These are phyloP conservation scores for Cotesia congregata DNA, from an alignment of 2,888 invertebrate genomes.

Conservation along the genomic window DNA sequence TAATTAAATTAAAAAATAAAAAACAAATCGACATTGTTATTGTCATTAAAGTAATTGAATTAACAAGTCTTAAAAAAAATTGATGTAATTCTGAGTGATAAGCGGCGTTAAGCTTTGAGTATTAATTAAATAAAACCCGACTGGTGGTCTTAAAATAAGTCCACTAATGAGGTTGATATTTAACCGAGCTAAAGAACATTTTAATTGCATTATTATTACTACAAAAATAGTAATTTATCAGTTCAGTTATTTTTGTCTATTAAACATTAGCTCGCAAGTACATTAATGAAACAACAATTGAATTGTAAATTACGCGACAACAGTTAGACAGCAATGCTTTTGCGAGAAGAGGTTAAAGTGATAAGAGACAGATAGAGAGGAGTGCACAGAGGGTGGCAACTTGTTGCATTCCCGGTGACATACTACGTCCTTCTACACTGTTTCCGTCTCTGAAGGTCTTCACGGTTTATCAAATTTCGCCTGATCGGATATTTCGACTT, in stretches of 20 bases:
- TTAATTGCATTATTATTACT: background rate
- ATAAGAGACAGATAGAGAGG: slow-evolving; percentile 26
- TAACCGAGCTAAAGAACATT: background rate
- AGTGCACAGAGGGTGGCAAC: slow-evolving; percentile 58
- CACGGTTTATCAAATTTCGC: background rate
- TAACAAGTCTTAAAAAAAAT: background rate
- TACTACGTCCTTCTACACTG: slow-evolving; percentile 58
- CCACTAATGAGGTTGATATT: background rate
- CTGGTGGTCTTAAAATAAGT: background rate
- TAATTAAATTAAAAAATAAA: too few relatives aligned
- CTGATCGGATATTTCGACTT: background rate
- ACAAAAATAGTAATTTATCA: background rate
- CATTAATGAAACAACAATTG: background rate
- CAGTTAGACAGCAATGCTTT: slow-evolving; percentile 11
- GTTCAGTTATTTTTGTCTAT: background rate
- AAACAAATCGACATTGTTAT: too few relatives aligned
- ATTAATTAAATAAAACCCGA: background rate
- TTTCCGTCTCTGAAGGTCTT: slow-evolving; percentile 51
- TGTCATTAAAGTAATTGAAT: background rate
- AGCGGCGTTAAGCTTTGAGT: background rate
- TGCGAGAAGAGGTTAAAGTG: background rate
- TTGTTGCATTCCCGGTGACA: slow-evolving; percentile 66
- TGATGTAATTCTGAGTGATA: background rate
- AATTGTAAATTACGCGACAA: background rate
- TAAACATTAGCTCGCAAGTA: background rate